Percentiles rank a stretch among this genome's conserved stretches.
These are phyloP conservation scores for Australoheros facetus DNA, from an alignment of 2,797 vertebrate species.

Conservation along the genomic window DNA sequence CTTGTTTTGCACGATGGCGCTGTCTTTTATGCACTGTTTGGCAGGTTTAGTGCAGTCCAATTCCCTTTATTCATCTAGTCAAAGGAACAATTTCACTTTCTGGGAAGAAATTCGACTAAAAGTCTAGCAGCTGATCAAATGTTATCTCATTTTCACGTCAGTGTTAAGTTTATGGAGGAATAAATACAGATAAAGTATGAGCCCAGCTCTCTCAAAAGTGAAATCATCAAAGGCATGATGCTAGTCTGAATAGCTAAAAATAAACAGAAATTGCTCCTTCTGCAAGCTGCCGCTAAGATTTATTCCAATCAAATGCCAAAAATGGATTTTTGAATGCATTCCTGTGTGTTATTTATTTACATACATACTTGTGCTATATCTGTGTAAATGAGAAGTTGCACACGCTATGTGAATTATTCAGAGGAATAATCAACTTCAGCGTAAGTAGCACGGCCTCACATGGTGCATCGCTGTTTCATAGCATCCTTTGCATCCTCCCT, in stretches of 20 bases:
- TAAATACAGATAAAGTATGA: not conserved
- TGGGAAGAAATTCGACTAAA: not conserved
- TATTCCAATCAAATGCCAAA: not conserved
- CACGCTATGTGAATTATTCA: constrained; percentile 69
- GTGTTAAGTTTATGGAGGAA: not conserved
- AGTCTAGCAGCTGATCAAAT: not conserved
- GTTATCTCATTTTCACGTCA: not conserved
- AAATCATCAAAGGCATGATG: not conserved
- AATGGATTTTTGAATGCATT: not conserved
- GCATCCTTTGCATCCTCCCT: constrained; percentile 67
- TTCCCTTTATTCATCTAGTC: not conserved
- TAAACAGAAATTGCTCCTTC: not conserved
- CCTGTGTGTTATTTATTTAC: constrained; percentile 12
- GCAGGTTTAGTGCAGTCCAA: not conserved
- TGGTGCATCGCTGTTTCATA: constrained; percentile 71
- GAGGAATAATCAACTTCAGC: constrained; percentile 54
- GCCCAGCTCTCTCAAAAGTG: not conserved
- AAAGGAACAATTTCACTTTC: not conserved
- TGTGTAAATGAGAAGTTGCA: constrained; percentile 23
- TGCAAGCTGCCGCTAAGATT: constrained; percentile 3
- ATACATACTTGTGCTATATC: constrained; percentile 7
- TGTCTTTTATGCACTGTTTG: not conserved
- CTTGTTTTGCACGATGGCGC: not conserved
- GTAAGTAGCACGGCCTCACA: constrained; percentile 49
- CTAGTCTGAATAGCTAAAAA: not conserved